Base-by-base conservation (phyloP, 2,888 invertebrate genomes). In the Ophioninae sp. region DNA sequence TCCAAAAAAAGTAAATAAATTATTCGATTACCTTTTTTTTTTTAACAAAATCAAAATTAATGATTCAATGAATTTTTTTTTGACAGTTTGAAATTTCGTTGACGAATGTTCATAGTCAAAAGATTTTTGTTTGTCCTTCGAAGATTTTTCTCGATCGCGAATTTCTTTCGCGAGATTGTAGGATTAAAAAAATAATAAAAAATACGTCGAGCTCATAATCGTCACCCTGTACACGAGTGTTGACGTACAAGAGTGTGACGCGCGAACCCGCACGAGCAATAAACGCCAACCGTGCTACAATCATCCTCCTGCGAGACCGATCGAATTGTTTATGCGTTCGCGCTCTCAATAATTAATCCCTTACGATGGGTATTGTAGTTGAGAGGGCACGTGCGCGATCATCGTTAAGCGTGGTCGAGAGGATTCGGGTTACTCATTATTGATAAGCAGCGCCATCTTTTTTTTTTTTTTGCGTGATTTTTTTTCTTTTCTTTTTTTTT, bases 321-420 rank as follows among this genome's bases (percentile, higher is more conserved):
- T 78, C 81, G 56, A 81, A 78, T 69, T 50, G 68, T 74, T 81
- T 70, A 74, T 70, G 68, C 69, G 37, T 30, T 20, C 73, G 59
- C 62, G 65, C 73, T 83, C 61, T 70, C 44, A 67, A 84, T 81
- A 67, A 84, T 79, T 79, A 78, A 84, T 37, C 61, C 44, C 37
- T 57, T 23, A 65, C 23, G 50, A 44, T 30, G 13, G n/a, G 13
- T 7, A 56, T 13, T 20, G 50, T 10, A 56, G 20, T 21, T 56
- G 23, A 39, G n/a, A 75, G 30, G 30, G 64, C 56, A 77, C 77
- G 73, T 77, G 77, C 73, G 67, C 41, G 30, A 21, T 67, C 65
- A 64, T 64, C 17, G 72, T 81, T 72, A 69, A 30, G 72, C 39
- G 39, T 30, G 10, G 6, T 13, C 50, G 6, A 30, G n/a, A 17